phyloP scores from a whole-genome alignment of 2,113 vertebrate species.

The Microcebus griseorufus region DNA sequence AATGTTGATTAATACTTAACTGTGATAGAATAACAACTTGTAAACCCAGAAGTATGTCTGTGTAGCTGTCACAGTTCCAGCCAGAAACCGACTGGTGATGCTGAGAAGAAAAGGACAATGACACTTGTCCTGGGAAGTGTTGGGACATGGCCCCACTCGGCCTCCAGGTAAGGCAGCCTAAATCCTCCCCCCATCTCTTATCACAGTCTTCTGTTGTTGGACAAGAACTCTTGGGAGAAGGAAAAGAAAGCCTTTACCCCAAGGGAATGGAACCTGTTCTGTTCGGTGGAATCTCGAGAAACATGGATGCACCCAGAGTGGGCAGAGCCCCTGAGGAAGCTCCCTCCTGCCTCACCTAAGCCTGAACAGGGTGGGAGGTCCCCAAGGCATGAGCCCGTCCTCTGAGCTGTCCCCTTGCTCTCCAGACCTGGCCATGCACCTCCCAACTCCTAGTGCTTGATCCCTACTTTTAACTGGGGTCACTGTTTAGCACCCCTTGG shows the following conservation, averaged over 20 bases:
- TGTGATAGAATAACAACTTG: conserved; percentile 47
- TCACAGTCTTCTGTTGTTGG: not conserved
- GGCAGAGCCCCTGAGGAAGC: not conserved
- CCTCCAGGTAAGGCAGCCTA: not conserved
- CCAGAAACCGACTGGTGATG: not conserved
- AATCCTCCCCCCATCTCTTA: not conserved
- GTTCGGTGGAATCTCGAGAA: not conserved
- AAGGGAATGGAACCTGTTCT: not conserved
- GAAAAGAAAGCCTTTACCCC: not conserved
- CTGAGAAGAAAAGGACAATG: not conserved
- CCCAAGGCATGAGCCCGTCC: not conserved
- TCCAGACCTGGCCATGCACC: not conserved
- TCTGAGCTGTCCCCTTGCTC: not conserved
- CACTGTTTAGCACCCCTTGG: not conserved
- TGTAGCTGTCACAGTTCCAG: not conserved
- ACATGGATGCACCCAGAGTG: rapidly evolving
- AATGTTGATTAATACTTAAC: conserved; percentile 56
- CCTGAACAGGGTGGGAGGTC: not conserved
- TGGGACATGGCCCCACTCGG: not conserved
- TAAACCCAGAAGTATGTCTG: conserved; percentile 40
- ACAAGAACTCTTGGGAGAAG: not conserved
- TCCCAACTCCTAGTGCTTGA: not conserved
- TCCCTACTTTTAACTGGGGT: not conserved
- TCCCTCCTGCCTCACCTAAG: not conserved
- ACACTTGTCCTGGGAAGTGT: not conserved